These are phyloP conservation scores for Latrodectus hesperus DNA, from an alignment of 2,888 invertebrate genomes.

Conservation along the genomic window DNA sequence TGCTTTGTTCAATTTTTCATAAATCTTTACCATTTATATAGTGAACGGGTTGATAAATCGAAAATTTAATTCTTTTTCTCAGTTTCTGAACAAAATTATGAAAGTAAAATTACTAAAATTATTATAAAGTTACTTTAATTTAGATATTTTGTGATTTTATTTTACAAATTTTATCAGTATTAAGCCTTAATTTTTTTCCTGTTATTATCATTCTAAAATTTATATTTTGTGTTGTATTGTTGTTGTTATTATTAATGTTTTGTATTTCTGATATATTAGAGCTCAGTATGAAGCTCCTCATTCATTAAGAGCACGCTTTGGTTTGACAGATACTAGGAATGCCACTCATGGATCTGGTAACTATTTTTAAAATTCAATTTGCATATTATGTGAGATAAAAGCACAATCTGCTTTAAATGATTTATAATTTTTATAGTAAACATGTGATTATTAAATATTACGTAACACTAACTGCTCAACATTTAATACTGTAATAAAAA, in stretches of 20 bases:
- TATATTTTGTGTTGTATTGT: not conserved
- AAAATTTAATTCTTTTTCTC: too few relatives aligned
- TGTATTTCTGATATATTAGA: constrained; percentile 78
- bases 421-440: too few relatives aligned
- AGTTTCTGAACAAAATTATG: too few relatives aligned
- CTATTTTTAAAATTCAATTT: not conserved
- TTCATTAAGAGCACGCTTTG: constrained; percentile 87
- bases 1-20: too few relatives aligned
- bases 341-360: constrained; percentile 94
- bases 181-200: not conserved
- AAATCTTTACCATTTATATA: too few relatives aligned
- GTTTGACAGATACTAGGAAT: constrained; percentile 94
- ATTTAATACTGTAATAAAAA: too few relatives aligned
- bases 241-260: not conserved
- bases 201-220: not conserved
- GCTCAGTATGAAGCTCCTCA: constrained; percentile 86
- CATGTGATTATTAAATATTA: too few relatives aligned
- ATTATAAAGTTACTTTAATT: not conserved
- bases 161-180: not conserved
- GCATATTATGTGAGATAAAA: too few relatives aligned
- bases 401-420: too few relatives aligned
- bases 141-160: not conserved
- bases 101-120: too few relatives aligned
- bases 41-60: too few relatives aligned
- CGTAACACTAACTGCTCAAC: too few relatives aligned